These are phyloP conservation scores for Geotria australis DNA, from an alignment of 2,797 vertebrate species.

Conservation along the genomic window DNA sequence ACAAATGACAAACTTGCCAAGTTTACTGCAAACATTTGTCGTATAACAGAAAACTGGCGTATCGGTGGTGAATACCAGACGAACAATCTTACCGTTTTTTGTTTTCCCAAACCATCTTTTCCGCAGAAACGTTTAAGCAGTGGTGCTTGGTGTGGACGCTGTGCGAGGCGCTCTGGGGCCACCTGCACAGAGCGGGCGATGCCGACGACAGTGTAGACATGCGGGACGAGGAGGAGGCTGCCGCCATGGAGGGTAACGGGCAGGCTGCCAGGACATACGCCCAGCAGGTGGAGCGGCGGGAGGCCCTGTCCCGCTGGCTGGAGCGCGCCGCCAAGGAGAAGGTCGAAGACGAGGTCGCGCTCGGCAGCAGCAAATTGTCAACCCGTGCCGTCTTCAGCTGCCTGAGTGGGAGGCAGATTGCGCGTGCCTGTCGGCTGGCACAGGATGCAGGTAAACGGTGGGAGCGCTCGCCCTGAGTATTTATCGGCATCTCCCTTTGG, in stretches of 20 bases:
- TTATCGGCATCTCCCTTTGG: no score
- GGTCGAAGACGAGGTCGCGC: constrained; percentile 35
- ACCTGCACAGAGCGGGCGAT: constrained; percentile 11
- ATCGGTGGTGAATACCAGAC: constrained; percentile 10
- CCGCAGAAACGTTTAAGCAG: constrained; percentile 19
- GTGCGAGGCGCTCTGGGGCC: constrained; percentile 58
- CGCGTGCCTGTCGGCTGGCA: constrained; percentile 53
- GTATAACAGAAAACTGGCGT: no score
- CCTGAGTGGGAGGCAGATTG: constrained; percentile 44
- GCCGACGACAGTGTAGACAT: constrained; percentile 5
- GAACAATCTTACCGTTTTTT: background rate
- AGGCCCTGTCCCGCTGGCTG: constrained; percentile 49
- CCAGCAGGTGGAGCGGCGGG: constrained; percentile 32
- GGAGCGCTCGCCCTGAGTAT: no score
- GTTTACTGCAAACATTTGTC: no score
- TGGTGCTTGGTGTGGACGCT: constrained; percentile 64
- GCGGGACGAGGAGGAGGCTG: constrained; percentile 10
- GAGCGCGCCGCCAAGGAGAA: constrained; percentile 16
- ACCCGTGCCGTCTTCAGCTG: constrained; percentile 56
- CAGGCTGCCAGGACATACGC: constrained; percentile 15
- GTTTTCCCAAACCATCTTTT: background rate
- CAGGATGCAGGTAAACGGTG: constrained; percentile 26
- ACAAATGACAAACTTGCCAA: no score
- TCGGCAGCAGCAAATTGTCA: constrained; percentile 12
- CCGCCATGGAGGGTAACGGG: constrained; percentile 3